phyloP scores from a whole-genome alignment of 2,888 invertebrate species.

The Autographa gamma region DNA sequence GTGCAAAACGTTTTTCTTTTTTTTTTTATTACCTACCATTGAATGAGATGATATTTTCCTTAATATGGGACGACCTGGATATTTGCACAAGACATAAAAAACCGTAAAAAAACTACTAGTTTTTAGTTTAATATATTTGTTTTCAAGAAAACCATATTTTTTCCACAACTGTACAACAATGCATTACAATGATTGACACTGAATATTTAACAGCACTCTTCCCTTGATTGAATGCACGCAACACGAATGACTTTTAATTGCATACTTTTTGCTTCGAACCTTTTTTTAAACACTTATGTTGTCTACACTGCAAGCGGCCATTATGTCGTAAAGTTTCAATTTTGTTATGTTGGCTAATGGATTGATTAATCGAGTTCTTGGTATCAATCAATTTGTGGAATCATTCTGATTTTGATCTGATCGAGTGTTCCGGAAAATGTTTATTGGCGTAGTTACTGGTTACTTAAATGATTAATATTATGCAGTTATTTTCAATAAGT shows the following conservation, averaged over 20 bases:
- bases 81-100: background rate
- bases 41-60: no score
- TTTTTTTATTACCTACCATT: no score
- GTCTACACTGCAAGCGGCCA: constrained; percentile 40
- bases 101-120: background rate
- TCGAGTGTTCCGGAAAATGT: constrained; percentile 9
- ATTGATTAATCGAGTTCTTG: constrained; percentile 38
- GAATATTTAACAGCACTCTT: constrained; percentile 59
- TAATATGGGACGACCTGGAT: no score
- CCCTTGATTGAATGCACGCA: constrained; percentile 64
- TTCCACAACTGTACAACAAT: background rate
- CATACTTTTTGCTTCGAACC: constrained; percentile 27
- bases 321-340: constrained; percentile 50
- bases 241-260: constrained; percentile 61
- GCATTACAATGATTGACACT: constrained; percentile 46
- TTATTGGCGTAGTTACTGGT: constrained; percentile 3
- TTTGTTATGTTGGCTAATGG: constrained; percentile 45
- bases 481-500: no score
- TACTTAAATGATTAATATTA: background rate
- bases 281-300: constrained; percentile 33
- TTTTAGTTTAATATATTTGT: background rate
- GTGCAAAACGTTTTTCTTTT: no score
- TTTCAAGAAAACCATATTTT: background rate
- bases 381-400: constrained; percentile 42
- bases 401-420: constrained; percentile 29